Evolutionary conservation across 2,888 invertebrate genomes (phyloP).

Genomic region (Pogonocherus hispidulus): DNA sequence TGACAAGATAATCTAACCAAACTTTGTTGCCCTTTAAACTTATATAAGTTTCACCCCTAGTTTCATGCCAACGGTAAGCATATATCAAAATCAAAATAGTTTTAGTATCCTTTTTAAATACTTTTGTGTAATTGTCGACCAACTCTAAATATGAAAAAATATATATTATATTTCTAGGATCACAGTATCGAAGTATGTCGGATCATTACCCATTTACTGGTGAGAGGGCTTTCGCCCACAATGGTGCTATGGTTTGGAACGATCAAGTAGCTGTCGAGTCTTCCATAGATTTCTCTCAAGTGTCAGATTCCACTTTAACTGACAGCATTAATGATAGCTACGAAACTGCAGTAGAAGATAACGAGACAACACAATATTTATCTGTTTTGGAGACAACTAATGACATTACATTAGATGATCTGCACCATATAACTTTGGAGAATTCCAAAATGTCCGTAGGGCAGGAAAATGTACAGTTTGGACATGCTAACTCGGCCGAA

Average conservation of each 20-base stretch:
- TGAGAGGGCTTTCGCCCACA: conserved; percentile 16
- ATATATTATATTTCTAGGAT: neutral
- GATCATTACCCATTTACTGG: conserved; percentile 26
- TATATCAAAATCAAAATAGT: too few relatives aligned
- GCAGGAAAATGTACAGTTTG: conserved; percentile 41
- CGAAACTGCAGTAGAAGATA: conserved; percentile 59
- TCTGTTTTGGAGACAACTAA: conserved; percentile 61
- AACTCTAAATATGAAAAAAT: too few relatives aligned
- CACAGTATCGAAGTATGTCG: conserved; percentile 24
- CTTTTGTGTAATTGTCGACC: too few relatives aligned
- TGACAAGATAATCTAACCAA: conserved; percentile 24
- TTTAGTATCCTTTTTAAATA: too few relatives aligned
- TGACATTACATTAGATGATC: conserved; percentile 50
- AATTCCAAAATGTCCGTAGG: conserved; percentile 44
- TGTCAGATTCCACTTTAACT: conserved; percentile 42
- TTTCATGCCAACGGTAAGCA: neutral
- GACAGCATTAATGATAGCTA: conserved; percentile 61
- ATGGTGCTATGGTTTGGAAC: conserved; percentile 34
- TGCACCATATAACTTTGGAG: conserved; percentile 41
- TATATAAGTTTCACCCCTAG: conserved; percentile 14
- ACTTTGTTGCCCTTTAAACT: conserved; percentile 31
- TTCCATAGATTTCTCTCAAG: conserved; percentile 33
- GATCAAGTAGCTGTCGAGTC: conserved; percentile 31
- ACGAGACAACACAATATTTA: conserved; percentile 64
- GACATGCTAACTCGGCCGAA: conserved; percentile 39